Base-by-base conservation (phyloP, 2,888 invertebrate genomes). In the Drosophila emarginata region DNA sequence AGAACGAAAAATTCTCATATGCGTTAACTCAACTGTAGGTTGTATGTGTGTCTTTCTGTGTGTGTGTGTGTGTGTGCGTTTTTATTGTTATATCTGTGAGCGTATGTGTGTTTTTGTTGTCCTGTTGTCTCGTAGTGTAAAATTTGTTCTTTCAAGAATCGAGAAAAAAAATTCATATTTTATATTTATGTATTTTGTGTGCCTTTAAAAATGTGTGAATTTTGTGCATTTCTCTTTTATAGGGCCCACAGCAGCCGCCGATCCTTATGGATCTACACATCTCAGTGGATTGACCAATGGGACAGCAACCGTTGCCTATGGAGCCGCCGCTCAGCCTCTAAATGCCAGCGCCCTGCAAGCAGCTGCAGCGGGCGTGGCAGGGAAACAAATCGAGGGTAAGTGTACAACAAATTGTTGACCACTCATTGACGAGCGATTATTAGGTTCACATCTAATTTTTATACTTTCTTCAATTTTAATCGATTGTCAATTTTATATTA, bases 331-430 rank as follows among this genome's bases (percentile, higher is more conserved):
- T 39, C 93, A 94, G 70, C 93, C 94, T 66, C 93, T 94, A 64
- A 93, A 93, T 77, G 93, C 91, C 74, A 93, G 93, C 66, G 95
- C 95, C 77, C 93, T 95, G 72, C 95, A 95, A 53, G 94, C 95
- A 50, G 94, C 96, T 40, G 95, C 95, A 28, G 95, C 95, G 23
- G 95, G 95, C 5, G 96, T 96, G 58, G 96, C 96, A 74, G 96
- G 96, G 72, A 98, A 98, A 92, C 98, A 98, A 93, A 96, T 97
- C 88, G 98, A 98, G 94, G 96, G 95, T 95, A 91, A 91, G 87
- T 78, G 2, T 0, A 0, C 5, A 36, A 2, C 6, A n/a, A 21
- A 21, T 5, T 3, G 7, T 52, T 45, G 40, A 53, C 65, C 62
- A 61, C 23, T 28, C 54, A 12, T 37, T 28, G 61, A 52, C 50